phyloP scores from a whole-genome alignment of 1,140 invertebrate species.

The Drosophila athabasca region DNA sequence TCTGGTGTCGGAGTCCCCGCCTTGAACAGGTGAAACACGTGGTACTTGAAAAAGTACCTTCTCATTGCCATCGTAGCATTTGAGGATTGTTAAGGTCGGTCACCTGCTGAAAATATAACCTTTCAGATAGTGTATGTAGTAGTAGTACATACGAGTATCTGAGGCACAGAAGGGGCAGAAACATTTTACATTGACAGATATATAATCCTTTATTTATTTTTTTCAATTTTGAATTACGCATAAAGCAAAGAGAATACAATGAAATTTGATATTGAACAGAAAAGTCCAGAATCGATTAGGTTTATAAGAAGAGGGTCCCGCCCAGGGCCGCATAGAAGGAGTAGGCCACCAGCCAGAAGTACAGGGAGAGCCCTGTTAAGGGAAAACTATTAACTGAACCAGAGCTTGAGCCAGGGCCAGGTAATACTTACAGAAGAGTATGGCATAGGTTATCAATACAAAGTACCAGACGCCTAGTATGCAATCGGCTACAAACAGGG shows the following conservation, averaged over 20 bases:
- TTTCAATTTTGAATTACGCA: background rate
- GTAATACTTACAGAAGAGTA: constrained; percentile 46
- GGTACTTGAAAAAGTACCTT: background rate
- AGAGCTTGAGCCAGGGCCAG: too few relatives aligned
- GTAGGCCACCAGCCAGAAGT: constrained; percentile 63
- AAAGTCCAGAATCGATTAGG: background rate
- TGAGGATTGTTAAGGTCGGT: too few relatives aligned
- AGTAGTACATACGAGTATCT: too few relatives aligned
- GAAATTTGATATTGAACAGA: constrained; percentile 11
- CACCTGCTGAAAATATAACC: too few relatives aligned
- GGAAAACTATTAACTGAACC: background rate
- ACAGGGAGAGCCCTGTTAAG: constrained; percentile 32
- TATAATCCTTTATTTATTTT: too few relatives aligned
- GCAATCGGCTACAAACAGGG: constrained; percentile 48
- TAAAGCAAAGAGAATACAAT: constrained; percentile 2
- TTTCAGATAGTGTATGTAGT: background rate
- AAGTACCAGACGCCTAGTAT: constrained; percentile 45
- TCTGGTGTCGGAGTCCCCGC: too few relatives aligned
- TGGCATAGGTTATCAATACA: constrained; percentile 24
- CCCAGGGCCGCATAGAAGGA: constrained; percentile 69
- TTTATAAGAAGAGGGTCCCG: constrained; percentile 50
- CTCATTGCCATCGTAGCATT: too few relatives aligned
- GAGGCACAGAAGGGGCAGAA: too few relatives aligned
- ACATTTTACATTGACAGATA: background rate
- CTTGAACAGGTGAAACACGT: too few relatives aligned